phyloP scores from a whole-genome alignment of 2,113 vertebrate genomes.

The Notothenia rossii region DNA sequence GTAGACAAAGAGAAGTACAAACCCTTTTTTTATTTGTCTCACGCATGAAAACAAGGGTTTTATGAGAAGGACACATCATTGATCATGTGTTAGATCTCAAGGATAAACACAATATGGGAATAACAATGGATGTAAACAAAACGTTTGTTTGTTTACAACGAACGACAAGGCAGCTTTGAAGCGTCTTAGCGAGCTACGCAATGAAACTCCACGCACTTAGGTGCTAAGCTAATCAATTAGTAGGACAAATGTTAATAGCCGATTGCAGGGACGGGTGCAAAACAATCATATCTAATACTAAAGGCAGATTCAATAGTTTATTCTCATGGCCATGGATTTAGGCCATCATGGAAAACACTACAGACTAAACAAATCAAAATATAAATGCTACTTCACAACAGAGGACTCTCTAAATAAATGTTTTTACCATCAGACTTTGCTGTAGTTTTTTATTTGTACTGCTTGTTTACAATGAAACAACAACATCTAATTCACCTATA shows the following conservation, averaged over 20 bases:
- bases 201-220: not conserved
- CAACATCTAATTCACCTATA: not conserved
- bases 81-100: not conserved
- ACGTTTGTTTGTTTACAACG: not conserved
- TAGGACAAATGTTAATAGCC: no score
- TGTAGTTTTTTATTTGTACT: not conserved
- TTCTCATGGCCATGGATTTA: not conserved
- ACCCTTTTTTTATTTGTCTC: not conserved
- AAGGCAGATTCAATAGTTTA: not conserved
- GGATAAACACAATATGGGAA: not conserved
- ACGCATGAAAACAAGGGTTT: not conserved
- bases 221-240: not conserved
- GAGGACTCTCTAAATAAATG: no score
- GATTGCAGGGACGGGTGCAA: not conserved
- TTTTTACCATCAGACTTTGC: not conserved
- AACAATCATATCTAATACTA: not conserved
- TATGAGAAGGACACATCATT: conserved; percentile 1
- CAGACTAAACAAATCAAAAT: not conserved
- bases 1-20: not conserved
- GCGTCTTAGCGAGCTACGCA: not conserved
- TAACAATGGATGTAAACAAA: not conserved
- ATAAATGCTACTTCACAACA: not conserved
- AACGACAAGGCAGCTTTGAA: not conserved
- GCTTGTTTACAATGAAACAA: not conserved
- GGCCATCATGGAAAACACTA: not conserved